phyloP scores from a whole-genome alignment of 2,113 vertebrate species.

The Pogonocichla stellata region DNA sequence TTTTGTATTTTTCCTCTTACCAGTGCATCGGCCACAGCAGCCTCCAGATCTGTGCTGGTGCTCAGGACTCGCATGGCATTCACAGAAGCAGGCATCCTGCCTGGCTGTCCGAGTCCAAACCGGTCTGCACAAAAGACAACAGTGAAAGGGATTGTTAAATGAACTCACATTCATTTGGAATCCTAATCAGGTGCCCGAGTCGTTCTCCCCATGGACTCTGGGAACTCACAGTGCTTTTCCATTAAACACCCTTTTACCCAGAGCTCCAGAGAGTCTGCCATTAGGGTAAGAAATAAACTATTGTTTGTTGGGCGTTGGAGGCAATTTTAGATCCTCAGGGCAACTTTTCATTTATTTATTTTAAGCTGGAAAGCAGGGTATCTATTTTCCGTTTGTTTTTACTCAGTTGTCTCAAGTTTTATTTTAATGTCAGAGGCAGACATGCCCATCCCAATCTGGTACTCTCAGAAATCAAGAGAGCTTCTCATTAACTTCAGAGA shows the following conservation, averaged over 20 bases:
- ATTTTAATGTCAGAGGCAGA: neutral
- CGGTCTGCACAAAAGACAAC: slow-evolving; percentile 83
- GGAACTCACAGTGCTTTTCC: slow-evolving; percentile 45
- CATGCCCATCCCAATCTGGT: neutral
- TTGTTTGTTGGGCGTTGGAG: neutral
- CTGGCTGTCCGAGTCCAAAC: slow-evolving; percentile 92
- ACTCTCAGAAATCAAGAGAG: neutral
- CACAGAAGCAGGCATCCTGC: slow-evolving; percentile 90
- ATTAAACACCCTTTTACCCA: neutral
- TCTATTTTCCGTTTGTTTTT: neutral
- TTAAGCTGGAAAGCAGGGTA: neutral
- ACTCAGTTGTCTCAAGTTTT: neutral
- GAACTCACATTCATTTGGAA: slow-evolving; percentile 40
- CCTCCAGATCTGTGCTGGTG: slow-evolving; percentile 96
- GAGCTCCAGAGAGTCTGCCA: neutral
- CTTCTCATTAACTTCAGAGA: slow-evolving; percentile 23
- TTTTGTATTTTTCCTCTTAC: slow-evolving; percentile 78
- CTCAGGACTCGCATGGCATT: slow-evolving; percentile 95
- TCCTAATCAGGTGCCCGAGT: slow-evolving; percentile 35
- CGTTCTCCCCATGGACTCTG: slow-evolving; percentile 18
- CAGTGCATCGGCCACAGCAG: slow-evolving; percentile 95
- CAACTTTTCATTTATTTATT: neutral
- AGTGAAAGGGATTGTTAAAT: slow-evolving; percentile 62
- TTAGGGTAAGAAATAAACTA: slow-evolving; percentile 8
- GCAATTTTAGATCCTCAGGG: neutral